Percentiles rank a stretch among this genome's conserved stretches.
These are phyloP conservation scores for Drymodes brunneopygia DNA, from an alignment of 2,113 vertebrate genomes.

Conservation along the genomic window DNA sequence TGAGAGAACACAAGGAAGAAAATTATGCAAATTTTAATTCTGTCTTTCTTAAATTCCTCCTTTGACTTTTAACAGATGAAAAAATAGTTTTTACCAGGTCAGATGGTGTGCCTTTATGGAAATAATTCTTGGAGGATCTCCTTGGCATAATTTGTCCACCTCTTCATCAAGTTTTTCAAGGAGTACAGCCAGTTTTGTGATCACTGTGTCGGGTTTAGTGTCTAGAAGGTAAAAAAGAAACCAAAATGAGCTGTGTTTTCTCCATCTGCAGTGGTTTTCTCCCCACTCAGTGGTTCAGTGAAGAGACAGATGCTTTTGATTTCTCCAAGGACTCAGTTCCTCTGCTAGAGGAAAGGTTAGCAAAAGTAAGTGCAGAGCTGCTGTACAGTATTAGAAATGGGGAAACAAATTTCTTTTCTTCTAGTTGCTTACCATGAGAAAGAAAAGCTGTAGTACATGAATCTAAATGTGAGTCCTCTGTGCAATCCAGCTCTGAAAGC, in stretches of 20 bases:
- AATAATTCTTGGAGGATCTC: not conserved
- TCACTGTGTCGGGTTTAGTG: not conserved
- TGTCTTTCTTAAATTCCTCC: conserved; percentile 2
- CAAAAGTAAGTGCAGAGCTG: not conserved
- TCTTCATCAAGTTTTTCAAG: conserved; percentile 7
- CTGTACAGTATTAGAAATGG: not conserved
- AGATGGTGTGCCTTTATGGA: not conserved
- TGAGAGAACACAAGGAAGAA: not conserved
- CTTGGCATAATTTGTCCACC: not conserved
- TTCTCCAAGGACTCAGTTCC: not conserved
- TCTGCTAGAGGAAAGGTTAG: not conserved
- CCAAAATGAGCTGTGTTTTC: not conserved
- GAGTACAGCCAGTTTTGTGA: not conserved
- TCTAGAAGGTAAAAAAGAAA: not conserved
- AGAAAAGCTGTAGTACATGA: not conserved
- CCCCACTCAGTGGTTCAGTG: not conserved
- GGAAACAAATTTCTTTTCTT: not conserved
- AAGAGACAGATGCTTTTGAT: not conserved
- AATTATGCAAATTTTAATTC: conserved; percentile 12
- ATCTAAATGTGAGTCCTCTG: not conserved
- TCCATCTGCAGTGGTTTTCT: not conserved
- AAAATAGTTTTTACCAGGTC: not conserved
- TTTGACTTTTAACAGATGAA: conserved; percentile 22
- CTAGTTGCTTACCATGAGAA: not conserved
- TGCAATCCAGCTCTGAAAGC: not conserved